A percentile compares a stretch with the other conserved stretches of the same genome.
phyloP scores from a whole-genome alignment of 1,140 invertebrate species.

The silkworm (Bombyx mori) region ASM3026992v2 NC_085121.1:1647501-1648000 shows the following conservation, averaged over 20 bases:
- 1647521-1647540: conserved; percentile 19
- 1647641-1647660: not conserved
- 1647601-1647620: not conserved
- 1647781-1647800: too few species aligned
- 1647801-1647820: too few species aligned
- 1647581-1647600: not conserved
- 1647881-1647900: not conserved
- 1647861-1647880: too few species aligned
- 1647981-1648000: conserved; percentile 21
- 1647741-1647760: too few species aligned
- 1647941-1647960: not conserved
- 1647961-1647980: not conserved
- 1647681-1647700: too few species aligned
- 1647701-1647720: too few species aligned
- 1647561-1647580: not conserved
- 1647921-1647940: not conserved
- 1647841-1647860: too few species aligned
- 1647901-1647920: not conserved
- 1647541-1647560: not conserved
- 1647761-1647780: too few species aligned
- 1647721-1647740: too few species aligned
- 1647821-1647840: too few species aligned
- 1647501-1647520: conserved; percentile 81
- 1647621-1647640: not conserved
- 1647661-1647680: too few species aligned